Percentiles rank a stretch among this genome's conserved stretches.
Conservation (phyloP, 2,888 invertebrate genomes). For the Noctuana brunneofusca region DNA sequence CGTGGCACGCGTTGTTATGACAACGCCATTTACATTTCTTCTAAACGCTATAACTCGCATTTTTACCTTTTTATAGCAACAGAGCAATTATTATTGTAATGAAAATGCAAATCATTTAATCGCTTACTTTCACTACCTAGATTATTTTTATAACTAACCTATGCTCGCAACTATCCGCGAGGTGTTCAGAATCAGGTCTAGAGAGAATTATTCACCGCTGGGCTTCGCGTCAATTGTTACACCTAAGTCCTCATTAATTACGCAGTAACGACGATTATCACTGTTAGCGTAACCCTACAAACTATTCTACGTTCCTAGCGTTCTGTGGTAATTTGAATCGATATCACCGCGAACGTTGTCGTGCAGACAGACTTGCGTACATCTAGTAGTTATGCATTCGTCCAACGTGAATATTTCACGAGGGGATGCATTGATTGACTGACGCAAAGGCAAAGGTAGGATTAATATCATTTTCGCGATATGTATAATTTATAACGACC, state of each 20-base stretch:
- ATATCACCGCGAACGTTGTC: constrained; percentile 27
- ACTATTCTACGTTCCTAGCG: constrained; percentile 13
- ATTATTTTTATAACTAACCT: too few relatives aligned
- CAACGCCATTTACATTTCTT: not conserved
- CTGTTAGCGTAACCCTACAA: not conserved
- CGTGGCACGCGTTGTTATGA: constrained; percentile 2
- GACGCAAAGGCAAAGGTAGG: not conserved
- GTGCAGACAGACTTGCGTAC: constrained; percentile 25
- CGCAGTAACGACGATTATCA: not conserved
- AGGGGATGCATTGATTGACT: constrained; percentile 5
- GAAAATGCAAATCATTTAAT: too few relatives aligned
- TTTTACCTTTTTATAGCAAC: not conserved
- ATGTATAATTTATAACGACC: not conserved
- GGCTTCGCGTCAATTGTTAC: too few relatives aligned
- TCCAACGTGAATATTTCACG: constrained; percentile 20
- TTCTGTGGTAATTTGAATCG: constrained; percentile 30
- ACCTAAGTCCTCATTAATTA: not conserved
- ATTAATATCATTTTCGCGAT: not conserved
- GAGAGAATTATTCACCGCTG: too few relatives aligned
- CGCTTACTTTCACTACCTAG: too few relatives aligned
- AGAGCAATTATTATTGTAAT: not conserved
- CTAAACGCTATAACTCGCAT: not conserved
- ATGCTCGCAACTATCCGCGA: too few relatives aligned
- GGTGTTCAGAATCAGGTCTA: too few relatives aligned
- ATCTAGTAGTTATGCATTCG: constrained; percentile 28